Evolutionary conservation across 1,140 invertebrate genomes (phyloP), one percentile per base, ranked within the genome.

Genomic region (Cyclargus thomasi): DNA sequence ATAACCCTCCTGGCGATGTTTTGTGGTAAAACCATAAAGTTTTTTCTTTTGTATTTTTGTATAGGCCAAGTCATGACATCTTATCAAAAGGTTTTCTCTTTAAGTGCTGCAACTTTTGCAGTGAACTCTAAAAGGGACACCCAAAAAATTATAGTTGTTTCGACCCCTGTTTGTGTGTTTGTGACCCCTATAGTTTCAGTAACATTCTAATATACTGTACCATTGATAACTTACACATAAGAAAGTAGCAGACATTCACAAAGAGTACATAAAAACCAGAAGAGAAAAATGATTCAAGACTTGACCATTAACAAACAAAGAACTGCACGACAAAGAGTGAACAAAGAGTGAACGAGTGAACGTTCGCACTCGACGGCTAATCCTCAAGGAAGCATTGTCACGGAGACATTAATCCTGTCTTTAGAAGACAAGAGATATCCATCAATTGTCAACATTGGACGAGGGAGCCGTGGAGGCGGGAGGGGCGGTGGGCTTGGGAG

Each of bases 391-490:
- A 78, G 82, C 79, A 78, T 77, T 81, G 83, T 80, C 68, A 69
- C 23, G 70, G 71, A 77, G 75, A 80, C 87, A 90, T 90, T 88
- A 90, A 90, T 90, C 86, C 84, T 86, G 85, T 81, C 85, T 90
- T 85, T 85, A 81, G 75, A 83, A 86, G 86, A 87, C 85, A 86
- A 84, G 85, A 85, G 84, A 88, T 83, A 89, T 90, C 87, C 87
- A 90, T 90, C 87, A 90, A 87, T 90, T 90, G 87, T 88, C 87
- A 90, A 88, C 87, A 87, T 83, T 82, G 82, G 85, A 86, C 83
- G 82, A 80, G 79, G 69, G 77, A 78, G 76, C 77, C n/a, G n/a
- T n/a, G n/a, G n/a, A n/a, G 80, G 74, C 68, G 59, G 47, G 17
- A 64, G 63, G 71, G 70, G 74, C n/a, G 64, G 29, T 4, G 29